Evolutionary conservation across 2,888 invertebrate genomes (phyloP), one percentile per base, ranked within the genome.

Genomic region (Hydropsyche betteni): DNA sequence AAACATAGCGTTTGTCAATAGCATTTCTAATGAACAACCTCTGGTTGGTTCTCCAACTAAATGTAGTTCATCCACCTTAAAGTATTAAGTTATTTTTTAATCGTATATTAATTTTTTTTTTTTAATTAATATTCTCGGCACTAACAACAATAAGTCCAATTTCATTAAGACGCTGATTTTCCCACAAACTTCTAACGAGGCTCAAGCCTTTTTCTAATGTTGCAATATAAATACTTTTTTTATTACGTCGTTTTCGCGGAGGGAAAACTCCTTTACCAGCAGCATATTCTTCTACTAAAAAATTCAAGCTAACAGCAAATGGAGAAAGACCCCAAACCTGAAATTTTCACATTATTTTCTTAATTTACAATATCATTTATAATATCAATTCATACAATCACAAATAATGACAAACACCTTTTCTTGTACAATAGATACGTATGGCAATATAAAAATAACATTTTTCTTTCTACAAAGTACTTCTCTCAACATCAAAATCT

Each of bases 401-500:
- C 52, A 74, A 78, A 24, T 24, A 24, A 24, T 24, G 24, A 24
- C 24, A 24, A 1, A 80, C 80, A 96, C 96, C 90, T 99, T 99
- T 86, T 99, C 99, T 83, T 99, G 98, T 0, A 98, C 99, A 81
- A 99, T 93, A 5, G 98, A 95, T 12, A 99, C 96, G 88, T 94
- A 99, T 0, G 99, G 99, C 77, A 99, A 85, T 80, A 99, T 91
- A 80, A 99, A 94, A 33, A 99, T 85, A 10, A 92, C 95, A 89
- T 97, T 95, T 80, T 90, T 92, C 81, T 92, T 91, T 74, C 91
- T 88, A 80, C 93, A 92, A 8, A 98, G 84, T 5, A 98, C 86
- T 86, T 98, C 96, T 61, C 92, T 88, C 16, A 98, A 85, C 89
- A 99, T 96, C 69, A 99, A 87, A 77, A 99, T 93, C 85, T 99